Evolutionary conservation across 2,113 vertebrate species (phyloP).

Genomic region (Seriola quinqueradiata): DNA sequence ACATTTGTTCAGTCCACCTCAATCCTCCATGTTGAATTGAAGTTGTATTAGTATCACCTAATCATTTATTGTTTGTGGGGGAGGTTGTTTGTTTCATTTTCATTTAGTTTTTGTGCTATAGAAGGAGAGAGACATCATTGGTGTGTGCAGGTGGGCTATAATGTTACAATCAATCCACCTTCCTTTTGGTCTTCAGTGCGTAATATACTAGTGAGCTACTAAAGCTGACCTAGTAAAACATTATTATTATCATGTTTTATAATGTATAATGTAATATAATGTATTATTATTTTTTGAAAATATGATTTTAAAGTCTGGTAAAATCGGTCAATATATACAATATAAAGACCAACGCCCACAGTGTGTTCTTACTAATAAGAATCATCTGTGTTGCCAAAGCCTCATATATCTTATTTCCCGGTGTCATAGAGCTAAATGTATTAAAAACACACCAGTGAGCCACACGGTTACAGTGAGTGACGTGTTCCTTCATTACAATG

Average conservation of each 20-base stretch:
- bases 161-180: background rate
- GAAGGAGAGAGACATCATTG: background rate
- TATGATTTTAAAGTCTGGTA: background rate
- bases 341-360: background rate
- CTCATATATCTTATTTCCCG: background rate
- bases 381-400: background rate
- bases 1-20: slow-evolving; percentile 1
- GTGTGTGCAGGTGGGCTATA: background rate
- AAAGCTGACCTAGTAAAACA: background rate
- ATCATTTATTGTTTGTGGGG: background rate
- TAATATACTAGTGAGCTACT: background rate
- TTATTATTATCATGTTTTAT: background rate
- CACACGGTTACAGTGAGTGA: background rate
- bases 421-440: background rate
- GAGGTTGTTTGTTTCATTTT: background rate
- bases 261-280: too few species aligned
- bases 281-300: background rate
- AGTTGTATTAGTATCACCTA: background rate
- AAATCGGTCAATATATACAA: background rate
- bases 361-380: background rate
- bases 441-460: background rate
- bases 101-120: background rate
- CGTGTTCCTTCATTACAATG: background rate
- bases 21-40: background rate
- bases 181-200: slow-evolving; percentile 3